These are phyloP conservation scores for Glomeris maerens DNA, from an alignment of 1,140 invertebrate genomes.

Conservation along the genomic window DNA sequence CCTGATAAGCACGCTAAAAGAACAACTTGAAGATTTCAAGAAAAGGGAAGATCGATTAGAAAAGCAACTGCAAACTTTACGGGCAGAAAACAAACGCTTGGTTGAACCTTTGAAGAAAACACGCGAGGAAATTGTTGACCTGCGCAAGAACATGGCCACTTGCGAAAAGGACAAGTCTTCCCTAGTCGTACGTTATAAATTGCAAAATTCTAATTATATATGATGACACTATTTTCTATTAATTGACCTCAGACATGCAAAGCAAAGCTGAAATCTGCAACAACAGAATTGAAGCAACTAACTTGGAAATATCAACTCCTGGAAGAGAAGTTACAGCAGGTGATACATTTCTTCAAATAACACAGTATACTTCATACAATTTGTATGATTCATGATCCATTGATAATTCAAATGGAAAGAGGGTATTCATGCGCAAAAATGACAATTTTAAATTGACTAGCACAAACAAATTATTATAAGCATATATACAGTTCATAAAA, in stretches of 20 bases:
- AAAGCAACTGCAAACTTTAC: slow-evolving; percentile 46
- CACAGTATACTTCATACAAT: background rate
- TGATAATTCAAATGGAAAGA: too few species aligned
- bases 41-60: slow-evolving; percentile 61
- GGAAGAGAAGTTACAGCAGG: background rate
- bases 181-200: slow-evolving; percentile 34
- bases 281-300: slow-evolving; percentile 53
- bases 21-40: slow-evolving; percentile 69
- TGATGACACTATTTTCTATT: slow-evolving; percentile 2
- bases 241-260: slow-evolving; percentile 44
- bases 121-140: slow-evolving; percentile 47
- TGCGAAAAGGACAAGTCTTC: slow-evolving; percentile 63
- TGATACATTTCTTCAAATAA: background rate
- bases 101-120: slow-evolving; percentile 52
- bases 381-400: too few species aligned
- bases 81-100: slow-evolving; percentile 54
- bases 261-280: slow-evolving; percentile 32
- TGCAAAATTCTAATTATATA: slow-evolving; percentile 1
- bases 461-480: slow-evolving; percentile 57
- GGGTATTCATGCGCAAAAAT: slow-evolving; percentile 29
- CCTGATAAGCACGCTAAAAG: slow-evolving; percentile 63
- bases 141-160: slow-evolving; percentile 55
- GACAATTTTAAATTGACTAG: slow-evolving; percentile 52
- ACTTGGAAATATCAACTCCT: slow-evolving; percentile 40
- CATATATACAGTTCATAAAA: slow-evolving; percentile 1